These are phyloP conservation scores for Acrocephalus kingi DNA, from an alignment of 2,113 vertebrate species.

Conservation along the genomic window DNA sequence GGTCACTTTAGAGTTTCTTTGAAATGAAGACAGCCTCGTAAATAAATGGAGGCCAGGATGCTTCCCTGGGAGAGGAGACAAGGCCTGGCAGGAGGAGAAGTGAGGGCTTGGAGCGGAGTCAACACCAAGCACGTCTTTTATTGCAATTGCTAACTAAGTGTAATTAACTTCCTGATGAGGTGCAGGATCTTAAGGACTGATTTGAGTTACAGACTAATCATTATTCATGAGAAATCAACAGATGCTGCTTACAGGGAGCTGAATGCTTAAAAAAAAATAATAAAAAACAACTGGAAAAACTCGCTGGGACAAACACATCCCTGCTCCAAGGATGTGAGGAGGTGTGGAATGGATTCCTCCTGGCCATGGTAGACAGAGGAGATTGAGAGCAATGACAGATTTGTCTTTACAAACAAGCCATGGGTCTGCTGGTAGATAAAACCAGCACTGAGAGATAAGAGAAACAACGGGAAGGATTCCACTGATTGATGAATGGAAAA, in stretches of 20 bases:
- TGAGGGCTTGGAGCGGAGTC: conserved; percentile 15
- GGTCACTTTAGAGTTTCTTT: conserved; percentile 23
- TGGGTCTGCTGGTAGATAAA: too few species aligned
- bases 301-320: not conserved
- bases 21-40: conserved; percentile 30
- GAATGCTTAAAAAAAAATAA: not conserved
- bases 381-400: too few species aligned
- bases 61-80: conserved; percentile 15
- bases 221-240: conserved; percentile 63
- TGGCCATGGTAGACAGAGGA: not conserved
- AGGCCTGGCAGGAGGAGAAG: not conserved
- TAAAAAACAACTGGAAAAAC: not conserved
- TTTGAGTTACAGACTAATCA: conserved; percentile 51
- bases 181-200: conserved; percentile 52
- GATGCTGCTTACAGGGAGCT: not conserved
- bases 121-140: conserved; percentile 45
- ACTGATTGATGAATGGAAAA: too few species aligned
- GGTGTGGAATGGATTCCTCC: not conserved
- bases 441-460: too few species aligned
- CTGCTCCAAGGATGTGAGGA: not conserved
- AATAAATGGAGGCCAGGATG: not conserved
- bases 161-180: conserved; percentile 64
- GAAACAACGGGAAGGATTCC: too few species aligned
- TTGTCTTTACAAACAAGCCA: too few species aligned
- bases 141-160: conserved; percentile 39